Conservation (phyloP, 2,888 invertebrate genomes). For the Uropetala carovei region DNA sequence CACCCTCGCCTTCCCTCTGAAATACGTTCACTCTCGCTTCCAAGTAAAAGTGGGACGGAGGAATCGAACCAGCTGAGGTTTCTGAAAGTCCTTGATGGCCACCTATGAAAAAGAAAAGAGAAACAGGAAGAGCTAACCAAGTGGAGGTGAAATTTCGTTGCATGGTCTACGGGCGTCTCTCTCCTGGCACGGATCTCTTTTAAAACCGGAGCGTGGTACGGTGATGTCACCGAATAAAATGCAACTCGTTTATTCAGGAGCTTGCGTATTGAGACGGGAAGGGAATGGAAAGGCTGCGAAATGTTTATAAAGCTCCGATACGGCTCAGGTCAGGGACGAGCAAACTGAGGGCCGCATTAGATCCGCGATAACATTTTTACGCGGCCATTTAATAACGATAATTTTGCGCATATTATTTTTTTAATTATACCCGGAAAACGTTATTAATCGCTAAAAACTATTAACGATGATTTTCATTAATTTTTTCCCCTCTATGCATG, state of each 20-base stretch:
- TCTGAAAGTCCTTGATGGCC: not conserved
- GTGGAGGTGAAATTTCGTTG: not conserved
- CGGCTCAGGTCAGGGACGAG: too few relatives aligned
- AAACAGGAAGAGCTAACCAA: not conserved
- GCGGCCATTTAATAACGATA: too few relatives aligned
- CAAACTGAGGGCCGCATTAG: not conserved
- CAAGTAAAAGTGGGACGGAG: not conserved
- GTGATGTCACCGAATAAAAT: not conserved
- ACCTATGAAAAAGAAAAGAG: not conserved
- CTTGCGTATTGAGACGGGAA: not conserved
- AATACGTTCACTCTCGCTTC: not conserved
- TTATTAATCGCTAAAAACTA: too few relatives aligned
- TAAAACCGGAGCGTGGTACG: not conserved
- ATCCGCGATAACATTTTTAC: not conserved
- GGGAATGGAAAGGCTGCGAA: too few relatives aligned
- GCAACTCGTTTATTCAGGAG: not conserved
- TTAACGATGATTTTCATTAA: too few relatives aligned
- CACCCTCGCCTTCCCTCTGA: not conserved
- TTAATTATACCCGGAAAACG: too few relatives aligned
- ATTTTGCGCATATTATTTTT: too few relatives aligned
- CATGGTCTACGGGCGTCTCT: not conserved
- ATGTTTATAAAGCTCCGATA: too few relatives aligned
- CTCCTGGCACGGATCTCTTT: not conserved
- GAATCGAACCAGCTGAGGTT: constrained; percentile 19
- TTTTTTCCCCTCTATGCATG: too few relatives aligned